Evolutionary conservation across 1,140 invertebrate species (phyloP).

Genomic region (Myzus persicae): DNA sequence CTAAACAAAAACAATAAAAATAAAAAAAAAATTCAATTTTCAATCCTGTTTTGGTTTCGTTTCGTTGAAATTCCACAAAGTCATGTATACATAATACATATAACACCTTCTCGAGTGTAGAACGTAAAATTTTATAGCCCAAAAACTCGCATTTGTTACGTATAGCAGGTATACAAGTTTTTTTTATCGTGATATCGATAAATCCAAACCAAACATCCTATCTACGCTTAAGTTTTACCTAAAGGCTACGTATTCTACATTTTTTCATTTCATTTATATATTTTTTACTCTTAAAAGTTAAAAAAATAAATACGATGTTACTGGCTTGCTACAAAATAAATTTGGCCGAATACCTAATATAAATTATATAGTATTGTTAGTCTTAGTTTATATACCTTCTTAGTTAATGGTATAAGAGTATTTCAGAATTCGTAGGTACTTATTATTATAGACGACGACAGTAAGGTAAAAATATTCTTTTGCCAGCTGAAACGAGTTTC

Average conservation of each 20-base stretch:
- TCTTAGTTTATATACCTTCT: too few species aligned
- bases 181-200: background rate
- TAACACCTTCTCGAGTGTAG: background rate
- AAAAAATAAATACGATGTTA: background rate
- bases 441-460: background rate
- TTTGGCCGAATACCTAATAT: background rate
- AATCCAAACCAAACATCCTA: slow-evolving; percentile 6
- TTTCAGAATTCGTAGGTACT: background rate
- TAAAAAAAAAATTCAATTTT: background rate
- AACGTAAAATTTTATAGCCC: background rate
- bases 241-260: background rate
- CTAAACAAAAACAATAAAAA: background rate
- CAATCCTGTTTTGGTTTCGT: background rate
- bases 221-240: background rate
- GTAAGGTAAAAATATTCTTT: background rate
- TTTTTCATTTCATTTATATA: background rate
- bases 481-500: background rate
- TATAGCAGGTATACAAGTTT: background rate
- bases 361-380: too few species aligned
- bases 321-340: background rate
- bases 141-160: background rate
- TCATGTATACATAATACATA: background rate
- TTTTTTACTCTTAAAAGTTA: background rate
- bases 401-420: background rate
- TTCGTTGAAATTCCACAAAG: background rate